phyloP scores from a whole-genome alignment of 2,888 invertebrate species.

The Dascillus cervinus region DNA sequence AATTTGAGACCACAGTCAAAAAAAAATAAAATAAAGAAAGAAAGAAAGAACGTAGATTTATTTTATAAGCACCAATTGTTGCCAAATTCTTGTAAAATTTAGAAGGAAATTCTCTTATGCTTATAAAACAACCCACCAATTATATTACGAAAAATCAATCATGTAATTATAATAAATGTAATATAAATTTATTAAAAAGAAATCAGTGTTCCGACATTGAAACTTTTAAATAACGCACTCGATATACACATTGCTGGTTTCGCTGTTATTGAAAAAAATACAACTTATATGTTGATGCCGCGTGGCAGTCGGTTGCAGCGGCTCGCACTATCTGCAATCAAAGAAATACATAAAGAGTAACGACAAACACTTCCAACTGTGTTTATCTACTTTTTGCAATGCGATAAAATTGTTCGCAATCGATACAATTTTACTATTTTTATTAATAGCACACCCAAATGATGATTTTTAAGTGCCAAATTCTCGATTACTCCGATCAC shows the following conservation, averaged over 20 bases:
- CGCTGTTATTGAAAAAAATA: constrained; percentile 41
- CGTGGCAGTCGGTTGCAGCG: constrained; percentile 40
- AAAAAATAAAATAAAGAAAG: no score
- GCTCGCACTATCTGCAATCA: constrained; percentile 41
- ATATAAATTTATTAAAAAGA: constrained; percentile 23
- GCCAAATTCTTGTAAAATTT: constrained; percentile 14
- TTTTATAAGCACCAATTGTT: constrained; percentile 24
- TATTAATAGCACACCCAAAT: no score
- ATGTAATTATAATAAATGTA: constrained; percentile 10
- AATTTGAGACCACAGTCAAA: constrained; percentile 36
- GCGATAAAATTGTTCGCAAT: no score
- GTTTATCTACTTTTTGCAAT: no score
- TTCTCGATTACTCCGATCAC: no score
- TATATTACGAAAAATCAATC: constrained; percentile 20
- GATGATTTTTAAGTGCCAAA: no score
- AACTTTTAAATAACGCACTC: constrained; percentile 35
- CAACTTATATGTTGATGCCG: constrained; percentile 38
- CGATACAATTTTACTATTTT: no score
- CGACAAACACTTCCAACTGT: no score
- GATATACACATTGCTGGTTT: constrained; percentile 41
- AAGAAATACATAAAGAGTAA: no score
- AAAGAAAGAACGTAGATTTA: constrained; percentile 23
- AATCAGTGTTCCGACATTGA: constrained; percentile 27
- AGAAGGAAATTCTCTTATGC: constrained; percentile 15
- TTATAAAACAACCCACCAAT: constrained; percentile 33